These are phyloP conservation scores for Psococerastis gibbosa DNA, from an alignment of 2,888 invertebrate genomes.

Conservation along the genomic window DNA sequence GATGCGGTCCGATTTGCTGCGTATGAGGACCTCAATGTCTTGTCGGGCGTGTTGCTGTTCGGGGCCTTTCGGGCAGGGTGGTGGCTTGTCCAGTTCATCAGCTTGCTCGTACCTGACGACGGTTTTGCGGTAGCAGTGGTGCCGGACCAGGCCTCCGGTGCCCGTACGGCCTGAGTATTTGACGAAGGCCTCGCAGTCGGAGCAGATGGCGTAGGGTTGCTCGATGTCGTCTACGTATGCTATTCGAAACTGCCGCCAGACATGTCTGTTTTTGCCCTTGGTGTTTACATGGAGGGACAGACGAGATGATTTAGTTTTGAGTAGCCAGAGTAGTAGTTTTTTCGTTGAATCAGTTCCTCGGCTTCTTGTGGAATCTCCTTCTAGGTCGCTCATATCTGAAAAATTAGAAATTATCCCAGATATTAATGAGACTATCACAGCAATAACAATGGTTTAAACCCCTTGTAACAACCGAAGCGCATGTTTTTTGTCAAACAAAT, in stretches of 20 bases:
- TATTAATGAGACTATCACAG: too few species aligned
- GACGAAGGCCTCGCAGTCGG: slow-evolving; percentile 4
- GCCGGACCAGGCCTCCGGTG: slow-evolving; percentile 6
- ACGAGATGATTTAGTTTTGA: background rate
- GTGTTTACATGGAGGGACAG: background rate
- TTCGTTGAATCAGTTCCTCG: background rate
- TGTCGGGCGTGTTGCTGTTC: background rate
- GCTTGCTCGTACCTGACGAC: background rate
- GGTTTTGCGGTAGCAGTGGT: background rate
- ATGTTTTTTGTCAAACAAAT: too few species aligned
- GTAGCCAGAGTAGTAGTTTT: background rate
- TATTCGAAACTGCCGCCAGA: slow-evolving; percentile 4
- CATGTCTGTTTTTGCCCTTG: slow-evolving; percentile 2
- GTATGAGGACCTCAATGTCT: background rate
- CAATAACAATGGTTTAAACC: too few species aligned
- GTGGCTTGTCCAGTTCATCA: background rate
- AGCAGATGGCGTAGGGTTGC: slow-evolving; percentile 3
- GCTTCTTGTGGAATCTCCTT: too few species aligned
- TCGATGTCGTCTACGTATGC: slow-evolving; percentile 7
- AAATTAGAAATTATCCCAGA: too few species aligned
- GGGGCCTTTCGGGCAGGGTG: background rate
- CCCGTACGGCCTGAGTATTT: slow-evolving; percentile 8
- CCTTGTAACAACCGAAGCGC: too few species aligned
- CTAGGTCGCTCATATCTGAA: too few species aligned
- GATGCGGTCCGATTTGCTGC: background rate